These are phyloP conservation scores for Neodon shergylaensis DNA, from an alignment of 2,113 vertebrate species.

Conservation along the genomic window DNA sequence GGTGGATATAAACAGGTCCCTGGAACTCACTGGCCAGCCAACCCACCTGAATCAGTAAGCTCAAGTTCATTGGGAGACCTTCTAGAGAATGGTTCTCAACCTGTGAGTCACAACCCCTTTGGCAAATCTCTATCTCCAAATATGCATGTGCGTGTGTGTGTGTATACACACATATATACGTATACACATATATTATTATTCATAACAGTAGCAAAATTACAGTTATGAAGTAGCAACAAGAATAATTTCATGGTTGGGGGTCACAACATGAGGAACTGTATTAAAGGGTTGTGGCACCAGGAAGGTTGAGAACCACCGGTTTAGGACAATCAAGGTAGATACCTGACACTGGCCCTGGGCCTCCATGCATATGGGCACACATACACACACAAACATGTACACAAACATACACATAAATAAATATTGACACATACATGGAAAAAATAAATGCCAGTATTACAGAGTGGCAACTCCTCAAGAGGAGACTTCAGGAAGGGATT, in stretches of 20 bases:
- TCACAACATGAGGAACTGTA: neutral
- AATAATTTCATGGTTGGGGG: neutral
- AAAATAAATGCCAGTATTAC: slow-evolving; percentile 18
- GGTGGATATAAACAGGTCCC: neutral
- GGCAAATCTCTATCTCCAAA: neutral
- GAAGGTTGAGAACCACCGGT: neutral
- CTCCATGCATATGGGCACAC: neutral
- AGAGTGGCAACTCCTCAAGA: neutral
- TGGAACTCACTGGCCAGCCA: neutral
- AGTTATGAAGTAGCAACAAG: neutral
- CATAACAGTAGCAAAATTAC: neutral
- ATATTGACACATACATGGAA: neutral
- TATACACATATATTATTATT: neutral
- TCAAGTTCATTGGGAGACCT: neutral
- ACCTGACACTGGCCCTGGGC: neutral
- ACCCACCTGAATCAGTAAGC: neutral
- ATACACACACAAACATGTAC: neutral
- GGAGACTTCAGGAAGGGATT: neutral
- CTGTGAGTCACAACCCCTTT: neutral
- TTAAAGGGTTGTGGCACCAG: neutral
- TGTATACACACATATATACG: neutral
- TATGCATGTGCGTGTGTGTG: too few species aligned
- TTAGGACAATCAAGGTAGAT: neutral
- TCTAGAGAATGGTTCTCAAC: neutral
- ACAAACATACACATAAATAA: neutral